Percentiles rank a stretch among this genome's conserved stretches.
Evolutionary conservation across 2,797 vertebrate genomes (phyloP).

Genomic region (Enteromius thamalakanensis): DNA sequence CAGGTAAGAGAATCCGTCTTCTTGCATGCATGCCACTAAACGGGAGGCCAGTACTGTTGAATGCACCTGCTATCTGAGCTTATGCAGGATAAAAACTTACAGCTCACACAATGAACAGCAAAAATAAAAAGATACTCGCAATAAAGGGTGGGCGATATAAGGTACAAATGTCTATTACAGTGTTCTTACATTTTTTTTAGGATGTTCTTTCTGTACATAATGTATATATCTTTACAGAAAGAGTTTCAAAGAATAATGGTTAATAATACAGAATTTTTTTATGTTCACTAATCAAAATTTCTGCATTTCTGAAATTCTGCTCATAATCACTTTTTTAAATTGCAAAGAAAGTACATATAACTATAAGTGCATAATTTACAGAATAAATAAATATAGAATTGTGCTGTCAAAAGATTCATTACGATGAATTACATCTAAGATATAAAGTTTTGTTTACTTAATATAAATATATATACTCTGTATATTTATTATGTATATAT

Average conservation of each 20-base stretch:
- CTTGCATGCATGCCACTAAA: slow-evolving; percentile 72
- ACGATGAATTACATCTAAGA: no score
- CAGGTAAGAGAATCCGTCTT: slow-evolving; percentile 86
- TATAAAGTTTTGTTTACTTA: no score
- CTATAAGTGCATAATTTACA: neutral
- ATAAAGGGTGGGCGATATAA: slow-evolving; percentile 13
- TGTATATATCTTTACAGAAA: neutral
- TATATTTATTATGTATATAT: no score
- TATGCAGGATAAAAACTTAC: slow-evolving; percentile 54
- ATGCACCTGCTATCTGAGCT: slow-evolving; percentile 76
- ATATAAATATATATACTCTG: no score
- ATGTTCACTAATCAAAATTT: neutral
- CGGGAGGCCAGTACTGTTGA: slow-evolving; percentile 69
- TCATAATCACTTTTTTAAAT: neutral
- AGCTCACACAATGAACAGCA: neutral
- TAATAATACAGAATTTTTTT: neutral
- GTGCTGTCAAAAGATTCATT: no score
- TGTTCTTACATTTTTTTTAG: neutral
- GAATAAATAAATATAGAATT: neutral
- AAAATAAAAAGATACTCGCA: neutral
- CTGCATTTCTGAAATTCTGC: neutral
- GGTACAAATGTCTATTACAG: neutral
- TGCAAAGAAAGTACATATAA: neutral
- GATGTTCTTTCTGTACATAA: neutral
- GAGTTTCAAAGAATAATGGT: neutral